These are phyloP conservation scores for Gerris lacustris DNA, from an alignment of 2,888 invertebrate genomes.

Conservation along the genomic window DNA sequence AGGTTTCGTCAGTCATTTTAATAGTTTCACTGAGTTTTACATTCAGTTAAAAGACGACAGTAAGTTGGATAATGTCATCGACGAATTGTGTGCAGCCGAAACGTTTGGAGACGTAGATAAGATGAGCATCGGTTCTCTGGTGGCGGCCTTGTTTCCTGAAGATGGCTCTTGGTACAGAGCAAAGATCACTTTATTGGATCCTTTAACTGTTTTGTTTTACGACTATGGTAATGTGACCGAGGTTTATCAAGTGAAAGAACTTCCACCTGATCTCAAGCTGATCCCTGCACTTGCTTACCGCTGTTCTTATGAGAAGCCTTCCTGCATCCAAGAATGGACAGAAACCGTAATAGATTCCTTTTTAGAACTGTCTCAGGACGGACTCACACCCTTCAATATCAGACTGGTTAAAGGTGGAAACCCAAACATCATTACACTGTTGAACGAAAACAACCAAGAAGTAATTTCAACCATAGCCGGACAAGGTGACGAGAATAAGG, in stretches of 20 bases:
- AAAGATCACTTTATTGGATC: constrained; percentile 45
- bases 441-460: constrained; percentile 25
- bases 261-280: constrained; percentile 47
- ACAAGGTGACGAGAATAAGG: not conserved
- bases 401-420: constrained; percentile 45
- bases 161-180: constrained; percentile 57
- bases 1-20: not conserved
- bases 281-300: constrained; percentile 45
- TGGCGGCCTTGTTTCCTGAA: constrained; percentile 53
- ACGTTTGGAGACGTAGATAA: constrained; percentile 35
- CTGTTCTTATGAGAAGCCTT: constrained; percentile 36
- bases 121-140: constrained; percentile 47
- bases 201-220: constrained; percentile 49
- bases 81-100: not conserved
- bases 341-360: constrained; percentile 36
- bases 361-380: constrained; percentile 37
- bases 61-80: constrained; percentile 2
- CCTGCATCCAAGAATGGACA: constrained; percentile 39
- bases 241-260: constrained; percentile 45
- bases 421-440: constrained; percentile 53
- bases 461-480: not conserved
- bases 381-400: constrained; percentile 42
- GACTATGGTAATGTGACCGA: constrained; percentile 58
- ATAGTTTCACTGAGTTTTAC: not conserved
- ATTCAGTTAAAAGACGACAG: not conserved